Evolutionary conservation across 2,888 invertebrate species (phyloP), one percentile per base, ranked within the genome.

Genomic region (Pheosia tremula): DNA sequence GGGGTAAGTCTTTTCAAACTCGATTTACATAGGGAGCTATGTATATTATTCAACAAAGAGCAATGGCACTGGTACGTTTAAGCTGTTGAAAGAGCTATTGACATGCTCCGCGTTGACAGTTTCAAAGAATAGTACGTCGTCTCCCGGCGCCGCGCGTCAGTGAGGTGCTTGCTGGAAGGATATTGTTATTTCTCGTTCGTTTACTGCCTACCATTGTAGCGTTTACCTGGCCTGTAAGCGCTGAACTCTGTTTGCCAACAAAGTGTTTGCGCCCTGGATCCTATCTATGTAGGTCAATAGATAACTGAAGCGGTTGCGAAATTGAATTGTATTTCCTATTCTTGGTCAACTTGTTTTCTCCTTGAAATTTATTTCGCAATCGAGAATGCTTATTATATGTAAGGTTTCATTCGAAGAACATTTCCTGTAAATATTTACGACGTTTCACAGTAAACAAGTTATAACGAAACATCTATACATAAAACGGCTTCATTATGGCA

Each of bases 141-240:
- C 54, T 50, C 56, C 50, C 41, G 54, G 58, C 62, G 57, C 66
- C 64, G 62, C 62, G 71, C 71, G 73, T 74, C 70, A 70, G 45
- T 63, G 61, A 66, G 62, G 59, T 49, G 64, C 66, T 75, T 60
- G 65, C 74, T 70, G 71, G 66, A 77, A 80, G 75, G 73, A 80
- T 81, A 83, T 79, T 81, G 79, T 84, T 82, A 83, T 84, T 82
- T 81, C 75, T 80, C 70, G 74, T 77, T 77, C 79, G 71, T 77
- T 82, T 77, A 78, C 74, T 77, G 73, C 75, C 75, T 75, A 78
- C 81, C 78, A 79, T 79, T 77, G 74, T 75, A 73, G 69, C 78
- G 69, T 78, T 78, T 81, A 78, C 77, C 68, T 66, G 77, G 75
- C 78, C 75, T 75, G 74, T 66, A 64, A 76, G 65, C 69, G 74